These are phyloP conservation scores for Plecotus auritus DNA, from an alignment of 2,113 vertebrate genomes.

Conservation along the genomic window DNA sequence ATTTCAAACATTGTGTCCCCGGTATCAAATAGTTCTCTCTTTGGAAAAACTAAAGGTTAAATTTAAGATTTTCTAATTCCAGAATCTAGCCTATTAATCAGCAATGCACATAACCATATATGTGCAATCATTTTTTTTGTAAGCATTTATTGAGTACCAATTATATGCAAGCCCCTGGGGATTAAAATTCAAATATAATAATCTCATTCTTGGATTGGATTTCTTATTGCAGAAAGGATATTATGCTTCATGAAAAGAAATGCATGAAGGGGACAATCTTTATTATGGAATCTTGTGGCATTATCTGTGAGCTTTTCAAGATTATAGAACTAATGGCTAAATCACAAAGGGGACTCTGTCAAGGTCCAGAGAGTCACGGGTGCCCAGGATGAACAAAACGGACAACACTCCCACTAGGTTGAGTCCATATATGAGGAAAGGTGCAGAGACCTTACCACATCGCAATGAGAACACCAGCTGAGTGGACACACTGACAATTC, in stretches of 20 bases:
- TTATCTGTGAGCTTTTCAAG: background rate
- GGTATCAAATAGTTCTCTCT: background rate
- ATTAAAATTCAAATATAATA: background rate
- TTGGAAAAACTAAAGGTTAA: background rate
- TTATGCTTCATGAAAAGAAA: background rate
- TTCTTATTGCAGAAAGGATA: background rate
- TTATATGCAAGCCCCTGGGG: background rate
- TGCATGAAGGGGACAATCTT: background rate
- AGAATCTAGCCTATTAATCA: background rate
- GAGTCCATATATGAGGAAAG: rapidly evolving
- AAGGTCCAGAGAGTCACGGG: rapidly evolving
- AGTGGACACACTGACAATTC: rapidly evolving
- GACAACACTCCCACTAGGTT: rapidly evolving
- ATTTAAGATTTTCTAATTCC: background rate
- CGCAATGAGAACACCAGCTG: rapidly evolving
- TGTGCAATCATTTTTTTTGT: background rate
- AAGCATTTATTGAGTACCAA: background rate
- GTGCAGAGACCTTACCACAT: rapidly evolving
- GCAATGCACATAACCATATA: background rate
- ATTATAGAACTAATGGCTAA: background rate
- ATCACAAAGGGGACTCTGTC: background rate
- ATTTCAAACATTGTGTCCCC: background rate
- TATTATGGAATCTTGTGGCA: background rate
- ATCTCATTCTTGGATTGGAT: background rate
- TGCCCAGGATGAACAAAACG: background rate